Evolutionary conservation across 2,888 invertebrate species (phyloP), one percentile per base, ranked within the genome.

Genomic region (Eucera pruinosa): DNA sequence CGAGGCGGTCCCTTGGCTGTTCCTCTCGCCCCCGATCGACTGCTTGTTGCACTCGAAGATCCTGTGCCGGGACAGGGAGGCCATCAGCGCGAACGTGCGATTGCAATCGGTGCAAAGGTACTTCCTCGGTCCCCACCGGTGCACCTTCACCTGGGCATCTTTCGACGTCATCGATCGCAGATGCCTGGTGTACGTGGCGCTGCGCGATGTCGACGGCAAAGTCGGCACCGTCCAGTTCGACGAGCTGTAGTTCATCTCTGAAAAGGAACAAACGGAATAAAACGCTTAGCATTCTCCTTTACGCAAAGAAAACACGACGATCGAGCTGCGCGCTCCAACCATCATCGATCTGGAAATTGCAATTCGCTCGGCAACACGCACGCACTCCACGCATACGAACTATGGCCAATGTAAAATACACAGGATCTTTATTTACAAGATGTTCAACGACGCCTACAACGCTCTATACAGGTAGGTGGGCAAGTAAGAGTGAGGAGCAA

Each of bases 141-240:
- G 57, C 2, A 68, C 52, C 33, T 58, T 79, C 6, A 47, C 62
- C 1, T 69, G 70, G 0, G 76, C 75, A 25, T 74, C 81, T 58
- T 74, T 68, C 57, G 81, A 20, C 52, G 81, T 86, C 80, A 86
- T 89, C 25, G 90, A 90, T 2, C 90, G 89, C 0, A 89, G 76
- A 0, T 88, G 87, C 11, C 90, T 85, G 2, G 77, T 79, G 36
- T 76, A 76, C 20, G 33, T 36, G 9, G 65, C 45, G 7, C 83
- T 80, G 36, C 81, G 71, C 5, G 89, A 87, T 0, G 88, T 84
- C n/a, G 89, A 87, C 5, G 90, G 89, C 47, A 90, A 60, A 1
- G 89, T 87, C 39, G 88, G 78, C 18, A 90, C 86, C 23, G 89
- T 89, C 90, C 91, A 91, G 67, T 90, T 90, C n/a, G 89, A 70